A percentile compares a stretch with the other conserved stretches of the same genome.
phyloP scores from a whole-genome alignment of 2,113 vertebrate species.

The Pholis gunnellus region DNA sequence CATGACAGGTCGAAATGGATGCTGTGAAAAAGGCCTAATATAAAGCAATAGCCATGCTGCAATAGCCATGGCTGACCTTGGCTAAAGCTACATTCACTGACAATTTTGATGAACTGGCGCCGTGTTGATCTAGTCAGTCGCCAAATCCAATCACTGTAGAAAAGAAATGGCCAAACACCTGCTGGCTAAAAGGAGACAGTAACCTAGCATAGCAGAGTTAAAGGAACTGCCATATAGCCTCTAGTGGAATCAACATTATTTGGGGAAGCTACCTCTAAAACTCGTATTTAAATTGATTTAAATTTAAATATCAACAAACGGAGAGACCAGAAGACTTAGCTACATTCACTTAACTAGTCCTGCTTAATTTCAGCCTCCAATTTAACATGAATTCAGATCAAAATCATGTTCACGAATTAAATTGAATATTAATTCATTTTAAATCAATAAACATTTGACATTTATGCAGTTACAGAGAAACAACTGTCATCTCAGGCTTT shows the following conservation, averaged over 20 bases:
- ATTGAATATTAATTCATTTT: neutral
- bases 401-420: neutral
- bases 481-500: neutral
- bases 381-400: neutral
- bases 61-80: neutral
- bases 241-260: neutral
- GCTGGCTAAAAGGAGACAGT: neutral
- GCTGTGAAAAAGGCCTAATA: neutral
- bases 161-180: neutral
- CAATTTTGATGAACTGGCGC: neutral
- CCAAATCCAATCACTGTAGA: neutral
- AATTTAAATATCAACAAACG: neutral
- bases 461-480: neutral
- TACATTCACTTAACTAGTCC: neutral
- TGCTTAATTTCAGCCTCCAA: neutral
- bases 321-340: neutral
- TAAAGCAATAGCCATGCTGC: neutral
- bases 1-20: neutral
- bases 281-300: neutral
- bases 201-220: neutral
- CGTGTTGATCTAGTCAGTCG: neutral
- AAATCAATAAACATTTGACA: neutral
- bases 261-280: neutral
- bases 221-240: too few relatives aligned
- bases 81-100: neutral